Evolutionary conservation across 2,888 invertebrate genomes (phyloP).

Genomic region (Coecobrya sp.): DNA sequence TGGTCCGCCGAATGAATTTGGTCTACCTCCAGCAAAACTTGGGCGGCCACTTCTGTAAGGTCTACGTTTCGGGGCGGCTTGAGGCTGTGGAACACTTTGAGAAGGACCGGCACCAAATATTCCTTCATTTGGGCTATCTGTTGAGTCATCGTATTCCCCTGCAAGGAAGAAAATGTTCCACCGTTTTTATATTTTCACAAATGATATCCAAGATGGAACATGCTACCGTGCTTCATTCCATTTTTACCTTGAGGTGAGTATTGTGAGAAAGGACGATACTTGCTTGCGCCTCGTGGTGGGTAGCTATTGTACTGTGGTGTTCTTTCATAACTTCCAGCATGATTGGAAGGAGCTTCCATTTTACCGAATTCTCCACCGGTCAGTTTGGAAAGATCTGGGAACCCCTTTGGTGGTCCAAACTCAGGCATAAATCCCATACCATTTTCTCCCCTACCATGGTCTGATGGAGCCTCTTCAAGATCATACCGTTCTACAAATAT

Average conservation of each 20-base stretch:
- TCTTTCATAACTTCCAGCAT: slow-evolving; percentile 44
- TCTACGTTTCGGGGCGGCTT: slow-evolving; percentile 55
- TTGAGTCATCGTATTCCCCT: slow-evolving; percentile 56
- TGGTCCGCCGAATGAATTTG: slow-evolving; percentile 21
- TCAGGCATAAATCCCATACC: slow-evolving; percentile 70
- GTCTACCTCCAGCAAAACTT: slow-evolving; percentile 31
- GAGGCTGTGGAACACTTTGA: neutral
- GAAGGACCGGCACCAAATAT: slow-evolving; percentile 43
- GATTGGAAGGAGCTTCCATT: slow-evolving; percentile 52
- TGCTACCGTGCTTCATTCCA: too few relatives aligned
- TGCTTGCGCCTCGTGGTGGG: slow-evolving; percentile 9
- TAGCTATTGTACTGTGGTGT: slow-evolving; percentile 36
- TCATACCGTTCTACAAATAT: slow-evolving; percentile 62
- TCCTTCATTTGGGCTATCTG: slow-evolving; percentile 36
- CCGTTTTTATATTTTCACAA: too few relatives aligned
- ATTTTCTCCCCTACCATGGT: neutral
- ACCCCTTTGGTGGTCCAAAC: slow-evolving; percentile 84
- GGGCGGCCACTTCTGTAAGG: slow-evolving; percentile 54
- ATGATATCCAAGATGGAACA: too few relatives aligned
- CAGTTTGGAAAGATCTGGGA: slow-evolving; percentile 81
- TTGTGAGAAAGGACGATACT: slow-evolving; percentile 50
- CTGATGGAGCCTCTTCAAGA: slow-evolving; percentile 38
- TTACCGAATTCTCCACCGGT: slow-evolving; percentile 81
- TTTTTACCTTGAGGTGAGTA: slow-evolving; percentile 63
- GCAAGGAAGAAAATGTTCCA: neutral